These are phyloP conservation scores for Lasaia peninsularis DNA, from an alignment of 1,140 invertebrate genomes.

Conservation along the genomic window DNA sequence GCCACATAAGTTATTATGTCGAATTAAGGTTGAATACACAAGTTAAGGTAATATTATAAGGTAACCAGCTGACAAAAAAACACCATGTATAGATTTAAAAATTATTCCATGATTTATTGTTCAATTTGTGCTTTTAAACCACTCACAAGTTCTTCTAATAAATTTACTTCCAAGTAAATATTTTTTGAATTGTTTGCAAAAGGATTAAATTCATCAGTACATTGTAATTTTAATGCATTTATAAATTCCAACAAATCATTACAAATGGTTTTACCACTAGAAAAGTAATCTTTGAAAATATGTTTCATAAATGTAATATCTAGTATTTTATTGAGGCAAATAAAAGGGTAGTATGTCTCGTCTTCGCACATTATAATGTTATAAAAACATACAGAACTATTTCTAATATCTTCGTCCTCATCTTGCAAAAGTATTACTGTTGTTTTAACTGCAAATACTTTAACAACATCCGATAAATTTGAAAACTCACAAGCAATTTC, in stretches of 20 bases:
- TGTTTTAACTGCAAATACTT: slow-evolving; percentile 51
- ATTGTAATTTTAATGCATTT: slow-evolving; percentile 18
- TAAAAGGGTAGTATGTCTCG: slow-evolving; percentile 45
- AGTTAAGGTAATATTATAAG: too few species aligned
- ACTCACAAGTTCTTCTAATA: slow-evolving; percentile 30
- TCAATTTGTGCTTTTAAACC: slow-evolving; percentile 26
- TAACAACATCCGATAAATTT: slow-evolving; percentile 39
- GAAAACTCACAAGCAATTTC: slow-evolving; percentile 44
- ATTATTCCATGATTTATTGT: too few species aligned
- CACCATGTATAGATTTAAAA: too few species aligned
- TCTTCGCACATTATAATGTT: slow-evolving; percentile 32
- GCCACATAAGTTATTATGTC: too few species aligned
- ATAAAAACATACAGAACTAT: slow-evolving; percentile 47
- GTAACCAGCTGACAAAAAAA: too few species aligned
- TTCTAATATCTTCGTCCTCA: slow-evolving; percentile 67
- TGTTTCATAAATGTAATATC: slow-evolving; percentile 39
- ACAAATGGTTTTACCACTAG: slow-evolving; percentile 32
- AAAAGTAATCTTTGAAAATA: slow-evolving; percentile 33
- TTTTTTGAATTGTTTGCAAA: slow-evolving; percentile 65
- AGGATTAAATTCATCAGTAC: slow-evolving; percentile 53
- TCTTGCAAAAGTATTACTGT: slow-evolving; percentile 65
- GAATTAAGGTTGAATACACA: too few species aligned
- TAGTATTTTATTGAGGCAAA: slow-evolving; percentile 54
- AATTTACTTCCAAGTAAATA: slow-evolving; percentile 57
- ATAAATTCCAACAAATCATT: slow-evolving; percentile 35